phyloP scores from a whole-genome alignment of 2,113 vertebrate genomes.

The Coryphaenoides rupestris region DNA sequence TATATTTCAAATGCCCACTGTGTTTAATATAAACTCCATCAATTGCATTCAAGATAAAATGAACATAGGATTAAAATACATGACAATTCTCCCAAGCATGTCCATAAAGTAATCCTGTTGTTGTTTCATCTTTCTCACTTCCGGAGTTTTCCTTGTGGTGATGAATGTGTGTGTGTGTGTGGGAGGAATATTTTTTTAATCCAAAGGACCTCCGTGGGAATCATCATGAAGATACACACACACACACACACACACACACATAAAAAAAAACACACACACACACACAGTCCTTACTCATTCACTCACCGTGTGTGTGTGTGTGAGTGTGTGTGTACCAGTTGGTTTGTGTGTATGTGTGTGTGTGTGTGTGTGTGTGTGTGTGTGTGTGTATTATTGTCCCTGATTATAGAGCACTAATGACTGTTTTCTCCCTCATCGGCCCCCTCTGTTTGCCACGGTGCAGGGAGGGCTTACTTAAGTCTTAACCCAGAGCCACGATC shows the following conservation, averaged over 20 bases:
- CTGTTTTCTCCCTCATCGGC: conserved; percentile 60
- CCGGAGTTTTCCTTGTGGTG: background rate
- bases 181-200: background rate
- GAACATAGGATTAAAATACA: background rate
- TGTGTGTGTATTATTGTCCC: conserved; percentile 23
- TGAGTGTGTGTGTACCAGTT: too few species aligned
- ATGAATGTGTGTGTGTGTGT: background rate
- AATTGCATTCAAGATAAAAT: background rate
- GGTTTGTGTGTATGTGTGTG: too few species aligned
- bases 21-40: background rate
- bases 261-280: background rate
- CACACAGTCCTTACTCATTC: too few species aligned
- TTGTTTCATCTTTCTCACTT: background rate
- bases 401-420: conserved; percentile 54
- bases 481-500: conserved; percentile 57
- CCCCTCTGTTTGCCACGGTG: conserved; percentile 38
- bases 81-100: background rate
- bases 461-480: conserved; percentile 34
- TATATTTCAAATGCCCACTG: too few species aligned
- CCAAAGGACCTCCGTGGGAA: conserved; percentile 17
- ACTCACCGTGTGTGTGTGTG: too few species aligned
- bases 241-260: background rate
- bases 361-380: background rate
- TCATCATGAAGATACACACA: background rate
- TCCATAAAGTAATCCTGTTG: background rate